A percentile compares a stretch with the other conserved stretches of the same genome.
Conservation (phyloP, 1,140 invertebrate genomes). For the Chelonus insularis region DNA sequence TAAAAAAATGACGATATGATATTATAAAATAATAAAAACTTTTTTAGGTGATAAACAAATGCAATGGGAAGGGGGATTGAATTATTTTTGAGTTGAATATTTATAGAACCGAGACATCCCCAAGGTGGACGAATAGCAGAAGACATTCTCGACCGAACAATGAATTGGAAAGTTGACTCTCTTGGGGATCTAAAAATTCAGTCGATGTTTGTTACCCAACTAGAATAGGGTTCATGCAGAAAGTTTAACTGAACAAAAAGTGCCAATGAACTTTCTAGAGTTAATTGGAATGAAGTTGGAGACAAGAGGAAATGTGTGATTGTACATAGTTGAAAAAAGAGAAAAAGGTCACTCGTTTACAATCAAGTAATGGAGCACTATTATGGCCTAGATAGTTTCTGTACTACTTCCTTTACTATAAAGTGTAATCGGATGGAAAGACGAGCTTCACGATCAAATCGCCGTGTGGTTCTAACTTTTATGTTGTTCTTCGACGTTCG, state of each 20-base stretch:
- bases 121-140: background rate
- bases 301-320: background rate
- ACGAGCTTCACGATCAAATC: conserved; percentile 7
- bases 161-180: background rate
- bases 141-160: background rate
- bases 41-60: no score
- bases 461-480: conserved; percentile 2
- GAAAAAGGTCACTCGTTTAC: background rate
- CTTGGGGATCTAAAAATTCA: background rate
- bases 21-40: no score
- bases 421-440: conserved; percentile 9
- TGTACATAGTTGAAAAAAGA: background rate
- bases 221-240: background rate
- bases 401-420: conserved; percentile 1
- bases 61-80: background rate
- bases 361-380: conserved; percentile 4
- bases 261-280: background rate
- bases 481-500: background rate
- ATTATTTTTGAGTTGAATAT: background rate
- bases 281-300: background rate
- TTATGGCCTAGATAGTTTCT: conserved; percentile 1
- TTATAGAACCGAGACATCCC: background rate
- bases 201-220: background rate
- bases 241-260: background rate
- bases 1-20: no score